Evolutionary conservation across 92 coral and sea anemone genomes (phyloP).

Genomic region (Parazoanthus darwini): DNA sequence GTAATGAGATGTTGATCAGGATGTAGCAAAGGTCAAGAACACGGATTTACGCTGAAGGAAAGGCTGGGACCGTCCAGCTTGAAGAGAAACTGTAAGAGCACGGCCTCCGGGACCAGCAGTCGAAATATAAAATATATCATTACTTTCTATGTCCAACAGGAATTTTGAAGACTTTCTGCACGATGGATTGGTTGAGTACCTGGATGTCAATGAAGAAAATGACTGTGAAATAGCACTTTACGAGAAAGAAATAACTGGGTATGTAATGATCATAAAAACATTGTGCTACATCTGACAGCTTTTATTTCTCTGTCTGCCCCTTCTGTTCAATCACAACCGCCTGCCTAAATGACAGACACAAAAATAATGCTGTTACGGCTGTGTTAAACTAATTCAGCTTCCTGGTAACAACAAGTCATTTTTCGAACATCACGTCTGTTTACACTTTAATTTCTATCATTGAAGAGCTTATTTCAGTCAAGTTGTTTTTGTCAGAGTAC

Average conservation of each 20-base stretch:
- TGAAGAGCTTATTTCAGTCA: background rate
- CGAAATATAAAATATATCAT: background rate
- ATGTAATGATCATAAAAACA: background rate
- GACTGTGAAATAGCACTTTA: constrained; percentile 89
- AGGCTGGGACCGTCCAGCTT: too few relatives aligned
- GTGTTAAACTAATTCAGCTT: background rate
- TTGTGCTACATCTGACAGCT: background rate
- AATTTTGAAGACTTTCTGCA: constrained; percentile 93
- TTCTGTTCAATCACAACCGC: background rate
- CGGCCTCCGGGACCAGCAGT: too few relatives aligned
- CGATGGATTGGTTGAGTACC: constrained; percentile 88
- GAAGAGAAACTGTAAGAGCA: too few relatives aligned
- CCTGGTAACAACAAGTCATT: background rate
- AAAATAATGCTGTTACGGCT: background rate
- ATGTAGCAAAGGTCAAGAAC: too few relatives aligned
- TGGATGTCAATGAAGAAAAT: constrained; percentile 97
- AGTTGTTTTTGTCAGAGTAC: too few relatives aligned
- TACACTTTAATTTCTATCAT: background rate
- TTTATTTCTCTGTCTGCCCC: background rate
- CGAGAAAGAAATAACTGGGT: constrained; percentile 84
- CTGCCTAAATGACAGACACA: background rate
- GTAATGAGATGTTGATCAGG: too few relatives aligned
- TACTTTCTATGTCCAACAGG: constrained; percentile 41
- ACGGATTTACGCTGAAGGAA: too few relatives aligned
- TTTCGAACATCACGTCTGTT: too few relatives aligned